Evolutionary conservation across 1,140 invertebrate genomes (phyloP), one percentile per base, ranked within the genome.

Genomic region (Drosophila truncata): DNA sequence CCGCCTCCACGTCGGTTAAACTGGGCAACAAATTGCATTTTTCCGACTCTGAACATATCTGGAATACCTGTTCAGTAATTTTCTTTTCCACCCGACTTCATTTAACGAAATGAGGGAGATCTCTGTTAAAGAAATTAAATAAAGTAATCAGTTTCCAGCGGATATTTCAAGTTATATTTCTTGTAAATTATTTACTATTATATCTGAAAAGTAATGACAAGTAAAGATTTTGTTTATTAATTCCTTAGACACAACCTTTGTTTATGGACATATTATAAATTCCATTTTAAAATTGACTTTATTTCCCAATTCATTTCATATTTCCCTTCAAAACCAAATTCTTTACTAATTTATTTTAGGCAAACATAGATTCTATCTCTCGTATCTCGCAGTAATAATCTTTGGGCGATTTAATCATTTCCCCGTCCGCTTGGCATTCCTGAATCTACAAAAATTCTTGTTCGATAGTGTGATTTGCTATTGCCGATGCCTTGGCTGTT

Each of bases 381-480:
- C 16, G 23, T 70, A 66, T 65, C 66, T 54, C 9, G 20, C 46
- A 20, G 35, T 23, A 44, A 54, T 54, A 9, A 35, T 69, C 42
- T 62, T 62, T 37, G n/a, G 31, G 31, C 13, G 59, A 61, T 62
- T 7, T 20, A 31, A 42, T 31, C 58, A 60, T 49, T 60, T 49
- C 27, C 18, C 58, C 52, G 60, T 37, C 52, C 11, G 25, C 27
- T 20, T 20, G 23, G 41, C 11, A 58, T 59, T 47, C 29, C 18
- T 41, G 8, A 27, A 29, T 33, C 33, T 58, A 25, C 31, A 14
- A n/a, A 66, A 66, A 47, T 39, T 71, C 42, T 29, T 78, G 73
- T 64, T 63, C 65, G 37, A 35, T 50, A 87, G 83, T 86, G 84
- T 83, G 49, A 76, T 83, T 65, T 76, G 70, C 73, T 87, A 79